A percentile compares a stretch with the other conserved stretches of the same genome.
phyloP scores from a whole-genome alignment of 1,140 invertebrate genomes.

The Sycophila sp. region DNA sequence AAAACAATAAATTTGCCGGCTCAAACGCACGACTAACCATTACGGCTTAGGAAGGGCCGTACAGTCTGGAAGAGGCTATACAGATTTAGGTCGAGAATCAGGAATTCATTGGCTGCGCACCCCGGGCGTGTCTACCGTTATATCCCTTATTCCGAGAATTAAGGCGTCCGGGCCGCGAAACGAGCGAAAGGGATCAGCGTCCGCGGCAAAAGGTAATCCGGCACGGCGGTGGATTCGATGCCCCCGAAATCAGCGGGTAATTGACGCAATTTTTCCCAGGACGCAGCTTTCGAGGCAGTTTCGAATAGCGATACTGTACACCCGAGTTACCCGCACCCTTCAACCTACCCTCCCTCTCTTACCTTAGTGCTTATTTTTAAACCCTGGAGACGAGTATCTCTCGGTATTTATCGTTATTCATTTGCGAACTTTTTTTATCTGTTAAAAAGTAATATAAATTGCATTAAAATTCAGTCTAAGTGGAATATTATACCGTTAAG shows the following conservation, averaged over 20 bases:
- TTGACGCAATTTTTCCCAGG: conserved; percentile 63
- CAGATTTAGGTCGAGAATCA: conserved; percentile 29
- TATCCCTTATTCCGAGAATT: conserved; percentile 14
- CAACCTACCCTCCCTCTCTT: neutral
- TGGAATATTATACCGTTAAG: too few relatives aligned
- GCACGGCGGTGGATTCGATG: conserved; percentile 50
- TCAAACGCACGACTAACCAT: neutral
- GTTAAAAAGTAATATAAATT: too few relatives aligned
- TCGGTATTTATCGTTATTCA: neutral
- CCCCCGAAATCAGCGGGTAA: conserved; percentile 62
- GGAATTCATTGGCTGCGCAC: conserved; percentile 28
- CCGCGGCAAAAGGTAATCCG: conserved; percentile 59
- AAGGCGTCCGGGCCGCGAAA: conserved; percentile 28
- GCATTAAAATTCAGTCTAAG: too few relatives aligned
- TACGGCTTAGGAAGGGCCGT: neutral
- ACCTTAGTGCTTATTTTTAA: neutral
- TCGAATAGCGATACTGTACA: conserved; percentile 26
- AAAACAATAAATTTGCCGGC: neutral
- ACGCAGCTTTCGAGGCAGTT: conserved; percentile 33
- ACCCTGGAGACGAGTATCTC: neutral
- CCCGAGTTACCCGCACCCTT: conserved; percentile 15
- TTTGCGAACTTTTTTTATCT: too few relatives aligned
- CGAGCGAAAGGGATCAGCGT: conserved; percentile 56
- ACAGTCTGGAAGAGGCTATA: neutral
- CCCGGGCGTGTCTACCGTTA: neutral